phyloP scores from a whole-genome alignment of 1,140 invertebrate genomes.

The Listronotus bonariensis region DNA sequence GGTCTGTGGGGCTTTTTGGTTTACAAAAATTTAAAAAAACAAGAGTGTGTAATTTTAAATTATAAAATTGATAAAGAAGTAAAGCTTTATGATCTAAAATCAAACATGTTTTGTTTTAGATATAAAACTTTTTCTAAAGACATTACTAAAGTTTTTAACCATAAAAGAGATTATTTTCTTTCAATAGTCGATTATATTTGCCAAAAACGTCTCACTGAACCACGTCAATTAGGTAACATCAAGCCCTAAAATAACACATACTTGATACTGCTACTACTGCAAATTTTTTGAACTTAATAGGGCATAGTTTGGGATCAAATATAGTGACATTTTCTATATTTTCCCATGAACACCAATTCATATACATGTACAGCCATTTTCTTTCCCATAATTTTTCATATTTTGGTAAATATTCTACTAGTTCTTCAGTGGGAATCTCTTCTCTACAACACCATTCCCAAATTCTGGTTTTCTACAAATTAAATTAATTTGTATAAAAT shows the following conservation, averaged over 20 bases:
- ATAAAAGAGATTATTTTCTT: too few species aligned
- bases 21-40: too few species aligned
- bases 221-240: too few species aligned
- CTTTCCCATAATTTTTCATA: slow-evolving; percentile 38
- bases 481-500: slow-evolving; percentile 13
- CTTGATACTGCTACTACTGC: slow-evolving; percentile 49
- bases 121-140: too few species aligned
- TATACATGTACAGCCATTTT: slow-evolving; percentile 47
- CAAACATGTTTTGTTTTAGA: too few species aligned
- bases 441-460: slow-evolving; percentile 50
- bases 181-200: too few species aligned
- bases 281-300: slow-evolving; percentile 45
- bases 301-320: slow-evolving; percentile 42
- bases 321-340: slow-evolving; percentile 36
- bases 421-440: slow-evolving; percentile 48
- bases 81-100: too few species aligned
- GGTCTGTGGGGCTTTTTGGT: too few species aligned
- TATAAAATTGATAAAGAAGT: too few species aligned
- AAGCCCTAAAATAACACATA: not conserved
- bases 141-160: too few species aligned
- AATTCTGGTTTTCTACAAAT: slow-evolving; percentile 46
- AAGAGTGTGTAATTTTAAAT: too few species aligned
- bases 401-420: slow-evolving; percentile 46
- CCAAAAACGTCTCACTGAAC: too few species aligned
- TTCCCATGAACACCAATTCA: slow-evolving; percentile 49